A percentile compares a stretch with the other conserved stretches of the same genome.
These are phyloP conservation scores for Champsocephalus gunnari DNA, from an alignment of 2,797 vertebrate species.

Conservation along the genomic window DNA sequence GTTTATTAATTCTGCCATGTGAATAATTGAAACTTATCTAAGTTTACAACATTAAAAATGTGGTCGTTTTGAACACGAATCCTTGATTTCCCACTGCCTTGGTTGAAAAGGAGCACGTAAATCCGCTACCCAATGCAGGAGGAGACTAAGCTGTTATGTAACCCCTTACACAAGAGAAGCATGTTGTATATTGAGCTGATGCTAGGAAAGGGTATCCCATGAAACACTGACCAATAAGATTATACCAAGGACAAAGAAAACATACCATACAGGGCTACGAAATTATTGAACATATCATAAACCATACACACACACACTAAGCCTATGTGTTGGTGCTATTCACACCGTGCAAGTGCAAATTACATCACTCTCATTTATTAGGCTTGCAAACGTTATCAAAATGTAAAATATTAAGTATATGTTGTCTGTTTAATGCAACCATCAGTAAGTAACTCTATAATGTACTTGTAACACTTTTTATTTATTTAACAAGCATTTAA, in stretches of 20 bases:
- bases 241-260: constrained; percentile 44
- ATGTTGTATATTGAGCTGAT: constrained; percentile 65
- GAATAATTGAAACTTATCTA: background rate
- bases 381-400: background rate
- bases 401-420: background rate
- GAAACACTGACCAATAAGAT: constrained; percentile 49
- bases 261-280: background rate
- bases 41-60: background rate
- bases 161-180: constrained; percentile 80
- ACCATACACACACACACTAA: background rate
- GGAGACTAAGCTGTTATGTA: constrained; percentile 83
- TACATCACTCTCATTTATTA: background rate
- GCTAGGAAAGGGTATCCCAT: constrained; percentile 42
- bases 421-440: background rate
- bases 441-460: background rate
- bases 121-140: constrained; percentile 62
- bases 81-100: constrained; percentile 20
- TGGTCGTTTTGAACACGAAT: constrained; percentile 11
- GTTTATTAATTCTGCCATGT: background rate
- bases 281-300: background rate
- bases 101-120: constrained; percentile 66
- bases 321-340: background rate
- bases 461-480: constrained; percentile 1
- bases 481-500: constrained; percentile 3
- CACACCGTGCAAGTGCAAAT: background rate